Percentiles rank a stretch among this genome's conserved stretches.
phyloP scores from a whole-genome alignment of 2,113 vertebrate species.

The Neogale vison region DNA sequence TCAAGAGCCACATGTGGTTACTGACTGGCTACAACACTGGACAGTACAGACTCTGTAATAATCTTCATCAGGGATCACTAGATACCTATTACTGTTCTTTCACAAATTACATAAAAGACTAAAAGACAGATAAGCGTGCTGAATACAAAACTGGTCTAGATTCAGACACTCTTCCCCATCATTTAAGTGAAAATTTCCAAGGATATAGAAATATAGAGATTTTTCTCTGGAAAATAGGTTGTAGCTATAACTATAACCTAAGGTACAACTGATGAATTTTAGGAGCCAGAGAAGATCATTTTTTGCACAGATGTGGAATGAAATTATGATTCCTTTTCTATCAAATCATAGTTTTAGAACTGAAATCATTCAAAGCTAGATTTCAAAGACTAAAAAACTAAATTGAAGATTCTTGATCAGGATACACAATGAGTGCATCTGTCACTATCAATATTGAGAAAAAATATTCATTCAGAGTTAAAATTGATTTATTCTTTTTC shows the following conservation, averaged over 20 bases:
- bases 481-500: background rate
- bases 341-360: background rate
- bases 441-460: background rate
- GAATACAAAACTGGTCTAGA: background rate
- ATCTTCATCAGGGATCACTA: background rate
- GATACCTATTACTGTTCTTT: background rate
- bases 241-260: background rate
- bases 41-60: background rate
- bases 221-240: background rate
- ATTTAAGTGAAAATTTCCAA: background rate
- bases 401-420: background rate
- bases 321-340: background rate
- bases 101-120: background rate
- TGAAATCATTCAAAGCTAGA: background rate
- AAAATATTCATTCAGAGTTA: background rate
- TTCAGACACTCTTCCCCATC: background rate
- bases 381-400: background rate
- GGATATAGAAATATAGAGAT: background rate
- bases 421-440: background rate
- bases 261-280: background rate
- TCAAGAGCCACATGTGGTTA: background rate
- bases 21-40: background rate
- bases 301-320: background rate
- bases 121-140: background rate
- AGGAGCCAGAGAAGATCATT: background rate